These are phyloP conservation scores for Athalia circularis DNA, from an alignment of 2,888 invertebrate genomes.

Conservation along the genomic window DNA sequence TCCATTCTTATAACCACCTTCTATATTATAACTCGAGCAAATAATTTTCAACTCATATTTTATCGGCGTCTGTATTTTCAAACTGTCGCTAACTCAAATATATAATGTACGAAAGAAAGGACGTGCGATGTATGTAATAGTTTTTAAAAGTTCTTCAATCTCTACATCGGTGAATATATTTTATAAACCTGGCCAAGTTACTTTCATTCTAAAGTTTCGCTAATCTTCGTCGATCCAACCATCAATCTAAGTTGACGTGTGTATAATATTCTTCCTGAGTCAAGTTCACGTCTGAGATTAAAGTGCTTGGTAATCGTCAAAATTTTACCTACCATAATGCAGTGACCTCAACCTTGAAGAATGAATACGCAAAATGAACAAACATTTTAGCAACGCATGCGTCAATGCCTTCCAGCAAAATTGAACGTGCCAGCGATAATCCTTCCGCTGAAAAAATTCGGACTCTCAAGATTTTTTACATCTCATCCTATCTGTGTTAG, in stretches of 20 bases:
- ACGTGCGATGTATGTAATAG: too few relatives aligned
- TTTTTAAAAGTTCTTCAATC: too few relatives aligned
- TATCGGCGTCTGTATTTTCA: neutral
- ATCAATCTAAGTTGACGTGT: too few relatives aligned
- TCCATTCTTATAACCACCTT: too few relatives aligned
- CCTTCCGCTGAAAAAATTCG: neutral
- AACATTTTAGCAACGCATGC: conserved; percentile 11
- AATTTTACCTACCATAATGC: neutral
- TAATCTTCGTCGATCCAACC: too few relatives aligned
- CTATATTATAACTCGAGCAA: neutral
- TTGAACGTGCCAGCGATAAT: neutral
- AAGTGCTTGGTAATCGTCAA: neutral
- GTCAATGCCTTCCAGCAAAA: neutral
- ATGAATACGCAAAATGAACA: conserved; percentile 6
- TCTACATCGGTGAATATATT: too few relatives aligned
- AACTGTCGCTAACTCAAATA: too few relatives aligned
- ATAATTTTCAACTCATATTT: neutral
- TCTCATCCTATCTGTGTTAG: neutral
- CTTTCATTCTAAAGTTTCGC: too few relatives aligned
- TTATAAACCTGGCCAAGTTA: too few relatives aligned
- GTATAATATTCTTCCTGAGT: too few relatives aligned
- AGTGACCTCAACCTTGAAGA: neutral
- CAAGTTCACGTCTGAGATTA: too few relatives aligned
- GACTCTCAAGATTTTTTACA: neutral
- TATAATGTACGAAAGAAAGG: too few relatives aligned